Base-by-base conservation (phyloP, 2,888 invertebrate species). In the Drosophila stalkeri region DNA sequence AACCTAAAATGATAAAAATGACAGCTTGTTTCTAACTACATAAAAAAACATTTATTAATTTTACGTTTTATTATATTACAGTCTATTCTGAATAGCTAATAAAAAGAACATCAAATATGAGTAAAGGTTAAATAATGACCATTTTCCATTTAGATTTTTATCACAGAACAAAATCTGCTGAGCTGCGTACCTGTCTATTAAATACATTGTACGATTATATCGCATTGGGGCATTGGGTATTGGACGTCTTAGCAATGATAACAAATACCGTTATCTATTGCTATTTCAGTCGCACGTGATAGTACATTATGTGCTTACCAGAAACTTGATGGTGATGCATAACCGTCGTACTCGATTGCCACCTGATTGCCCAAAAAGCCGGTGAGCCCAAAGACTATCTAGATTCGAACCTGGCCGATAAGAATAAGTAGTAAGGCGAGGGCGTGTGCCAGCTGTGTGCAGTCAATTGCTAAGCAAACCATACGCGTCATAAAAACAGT, bases 301-400 rank as follows among this genome's bases (percentile, higher is more conserved):
- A 62, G 57, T 20, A 35, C 18, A 47, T 43, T 12, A 66, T 12
- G 37, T 20, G 31, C 51, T 57, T 61, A 54, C 47, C 39, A 44
- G 27, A 39, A 47, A 60, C 18, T 62, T 61, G 46, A 44, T 18
- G 52, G 41, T 70, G 76, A 74, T 60, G 59, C 61, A 39, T 52
- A 62, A 43, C 55, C 47, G 60, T 49, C 60, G 63, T 57, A 51
- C 62, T 59, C 81, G 49, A 44, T 52, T 33, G 55, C 18, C 43
- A 11, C 52, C 37, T 71, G 77, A 77, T 77, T 80, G 70, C 11
- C 18, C 39, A 39, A 57, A 76, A 76, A 71, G 77, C 77, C 72
- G 77, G 63, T 46, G 16, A 16, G 64, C 14, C 59, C 2, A 39
- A 59, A 56, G 56, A 43, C 54, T 61, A 65, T 64, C 39, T 76